These are phyloP conservation scores for Heliconius ismenius DNA, from an alignment of 2,888 invertebrate species.

Conservation along the genomic window DNA sequence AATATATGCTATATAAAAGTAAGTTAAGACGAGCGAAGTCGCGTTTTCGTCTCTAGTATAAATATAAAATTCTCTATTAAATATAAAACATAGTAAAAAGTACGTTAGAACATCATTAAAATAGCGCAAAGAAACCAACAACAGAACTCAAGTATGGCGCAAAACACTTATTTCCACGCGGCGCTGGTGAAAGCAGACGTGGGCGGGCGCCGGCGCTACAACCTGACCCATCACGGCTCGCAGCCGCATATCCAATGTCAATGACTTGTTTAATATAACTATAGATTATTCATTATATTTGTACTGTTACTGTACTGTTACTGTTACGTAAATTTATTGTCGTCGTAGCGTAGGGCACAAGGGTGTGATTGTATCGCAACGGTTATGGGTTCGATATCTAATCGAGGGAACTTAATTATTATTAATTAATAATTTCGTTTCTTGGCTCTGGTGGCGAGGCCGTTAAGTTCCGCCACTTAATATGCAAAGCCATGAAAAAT, in stretches of 20 bases:
- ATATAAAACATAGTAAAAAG: background rate
- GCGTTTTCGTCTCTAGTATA: no score
- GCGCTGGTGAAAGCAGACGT: slow-evolving; percentile 62
- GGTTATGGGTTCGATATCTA: no score
- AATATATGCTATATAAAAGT: no score
- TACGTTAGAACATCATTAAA: background rate
- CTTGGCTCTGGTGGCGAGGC: no score
- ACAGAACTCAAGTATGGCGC: slow-evolving; percentile 6
- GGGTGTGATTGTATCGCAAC: no score
- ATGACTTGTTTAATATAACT: slow-evolving; percentile 39
- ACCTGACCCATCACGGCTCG: slow-evolving; percentile 45
- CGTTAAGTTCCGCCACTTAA: no score
- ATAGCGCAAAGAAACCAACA: background rate
- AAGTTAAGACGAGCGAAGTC: no score
- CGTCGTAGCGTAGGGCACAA: no score
- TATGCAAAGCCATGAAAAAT: no score
- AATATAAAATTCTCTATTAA: background rate
- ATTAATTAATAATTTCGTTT: no score
- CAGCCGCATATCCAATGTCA: slow-evolving; percentile 29
- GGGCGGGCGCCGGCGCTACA: slow-evolving; percentile 53
- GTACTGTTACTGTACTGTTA: background rate
- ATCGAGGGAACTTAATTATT: no score
- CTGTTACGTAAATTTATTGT: background rate
- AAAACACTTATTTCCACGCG: slow-evolving; percentile 42
- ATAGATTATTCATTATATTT: slow-evolving; percentile 34